Conservation (phyloP, 2,113 vertebrate genomes). For the Orthonyx spaldingii region DNA sequence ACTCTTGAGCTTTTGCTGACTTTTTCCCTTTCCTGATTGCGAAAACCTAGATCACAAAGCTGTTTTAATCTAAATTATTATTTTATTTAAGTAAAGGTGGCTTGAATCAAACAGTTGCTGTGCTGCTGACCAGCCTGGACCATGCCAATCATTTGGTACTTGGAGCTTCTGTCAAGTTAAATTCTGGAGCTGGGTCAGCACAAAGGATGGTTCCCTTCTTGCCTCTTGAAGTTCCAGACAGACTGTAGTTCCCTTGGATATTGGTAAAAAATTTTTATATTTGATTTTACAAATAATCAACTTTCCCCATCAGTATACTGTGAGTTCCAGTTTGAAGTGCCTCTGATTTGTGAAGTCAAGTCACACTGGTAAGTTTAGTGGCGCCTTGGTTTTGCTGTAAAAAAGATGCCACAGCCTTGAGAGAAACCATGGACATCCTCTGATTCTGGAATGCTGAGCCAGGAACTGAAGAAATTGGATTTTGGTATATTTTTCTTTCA, state of each 20-base stretch:
- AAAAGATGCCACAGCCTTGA: not conserved
- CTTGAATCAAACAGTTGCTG: not conserved
- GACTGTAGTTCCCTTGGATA: not conserved
- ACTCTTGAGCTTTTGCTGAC: not conserved
- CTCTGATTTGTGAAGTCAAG: not conserved
- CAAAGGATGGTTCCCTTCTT: not conserved
- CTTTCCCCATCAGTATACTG: not conserved
- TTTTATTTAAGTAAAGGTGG: not conserved
- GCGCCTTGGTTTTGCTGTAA: not conserved
- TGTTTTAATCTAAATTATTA: not conserved
- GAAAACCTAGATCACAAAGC: not conserved
- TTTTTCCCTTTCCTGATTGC: not conserved
- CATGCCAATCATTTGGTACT: too few species aligned
- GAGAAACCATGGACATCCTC: not conserved
- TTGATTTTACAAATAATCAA: not conserved
- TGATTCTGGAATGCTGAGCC: not conserved
- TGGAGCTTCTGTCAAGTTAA: not conserved
- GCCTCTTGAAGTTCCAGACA: not conserved
- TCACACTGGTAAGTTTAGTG: not conserved
- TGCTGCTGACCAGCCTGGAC: not conserved
- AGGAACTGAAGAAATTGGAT: not conserved
- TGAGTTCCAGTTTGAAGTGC: not conserved
- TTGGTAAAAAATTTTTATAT: not conserved
- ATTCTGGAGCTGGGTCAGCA: not conserved
- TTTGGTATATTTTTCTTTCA: not conserved